These are phyloP conservation scores for Gobiocypris rarus DNA, from an alignment of 2,113 vertebrate species.

Conservation along the genomic window DNA sequence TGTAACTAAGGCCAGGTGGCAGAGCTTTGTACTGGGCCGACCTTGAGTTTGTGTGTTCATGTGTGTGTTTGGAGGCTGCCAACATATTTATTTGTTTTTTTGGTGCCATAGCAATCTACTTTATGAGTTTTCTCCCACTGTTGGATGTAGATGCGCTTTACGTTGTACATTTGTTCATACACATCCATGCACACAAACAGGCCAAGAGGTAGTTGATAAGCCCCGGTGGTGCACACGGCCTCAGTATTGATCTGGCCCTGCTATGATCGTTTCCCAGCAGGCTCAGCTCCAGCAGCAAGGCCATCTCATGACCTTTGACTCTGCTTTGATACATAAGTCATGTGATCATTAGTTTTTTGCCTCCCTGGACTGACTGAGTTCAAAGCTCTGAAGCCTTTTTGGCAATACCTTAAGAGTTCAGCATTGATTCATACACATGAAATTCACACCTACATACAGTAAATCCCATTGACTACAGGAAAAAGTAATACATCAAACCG, in stretches of 20 bases:
- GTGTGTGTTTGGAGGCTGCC: constrained; percentile 40
- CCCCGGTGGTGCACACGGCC: constrained; percentile 59
- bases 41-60: constrained; percentile 22
- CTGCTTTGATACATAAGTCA: constrained; percentile 62
- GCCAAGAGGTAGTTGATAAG: constrained; percentile 15
- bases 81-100: constrained; percentile 60
- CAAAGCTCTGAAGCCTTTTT: constrained; percentile 33
- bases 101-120: constrained; percentile 59
- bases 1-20: constrained; percentile 24
- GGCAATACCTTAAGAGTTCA: background rate
- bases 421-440: background rate
- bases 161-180: constrained; percentile 2
- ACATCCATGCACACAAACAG: constrained; percentile 7
- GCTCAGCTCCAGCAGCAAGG: constrained; percentile 59
- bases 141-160: constrained; percentile 45
- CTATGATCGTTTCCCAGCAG: constrained; percentile 63
- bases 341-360: constrained; percentile 59
- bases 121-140: constrained; percentile 59
- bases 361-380: constrained; percentile 38
- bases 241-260: constrained; percentile 70
- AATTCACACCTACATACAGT: constrained; percentile 15
- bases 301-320: constrained; percentile 68
- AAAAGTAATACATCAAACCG: background rate
- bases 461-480: background rate
- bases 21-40: constrained; percentile 22